Conservation (phyloP, 2,888 invertebrate genomes). For the Coelopa pilipes region DNA sequence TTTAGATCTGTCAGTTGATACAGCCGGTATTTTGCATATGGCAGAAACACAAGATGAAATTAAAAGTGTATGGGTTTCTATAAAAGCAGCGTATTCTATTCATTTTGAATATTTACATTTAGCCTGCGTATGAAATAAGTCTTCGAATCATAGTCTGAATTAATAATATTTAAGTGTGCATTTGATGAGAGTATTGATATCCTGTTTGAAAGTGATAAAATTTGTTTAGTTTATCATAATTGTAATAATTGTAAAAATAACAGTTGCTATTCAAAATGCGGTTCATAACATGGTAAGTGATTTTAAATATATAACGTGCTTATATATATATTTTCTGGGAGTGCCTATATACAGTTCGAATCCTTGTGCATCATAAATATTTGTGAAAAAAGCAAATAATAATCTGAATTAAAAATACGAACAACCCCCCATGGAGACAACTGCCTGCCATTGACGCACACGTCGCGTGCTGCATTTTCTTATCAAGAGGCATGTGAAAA, state of each 20-base stretch:
- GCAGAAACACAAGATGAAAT: too few species aligned
- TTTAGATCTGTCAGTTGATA: too few species aligned
- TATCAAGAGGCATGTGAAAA: conserved; percentile 45
- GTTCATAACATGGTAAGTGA: conserved; percentile 18
- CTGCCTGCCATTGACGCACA: conserved; percentile 21
- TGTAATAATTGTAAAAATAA: not conserved
- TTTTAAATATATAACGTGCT: not conserved
- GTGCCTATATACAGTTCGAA: too few species aligned
- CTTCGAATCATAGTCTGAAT: not conserved
- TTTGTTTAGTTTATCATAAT: not conserved
- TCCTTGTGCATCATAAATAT: not conserved
- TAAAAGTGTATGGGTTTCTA: not conserved
- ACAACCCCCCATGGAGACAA: conserved; percentile 4
- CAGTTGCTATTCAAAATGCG: conserved; percentile 9
- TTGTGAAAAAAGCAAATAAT: not conserved
- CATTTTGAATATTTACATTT: not conserved
- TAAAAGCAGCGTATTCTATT: not conserved
- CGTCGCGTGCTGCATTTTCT: conserved; percentile 36
- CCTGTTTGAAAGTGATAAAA: not conserved
- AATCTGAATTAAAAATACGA: conserved; percentile 1
- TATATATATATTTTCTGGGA: not conserved
- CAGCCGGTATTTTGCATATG: too few species aligned
- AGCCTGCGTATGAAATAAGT: not conserved
- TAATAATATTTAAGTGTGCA: not conserved
- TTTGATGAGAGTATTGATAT: too few species aligned